Base-by-base conservation (phyloP, 2,888 invertebrate species). In the Perizoma affinitatum region DNA sequence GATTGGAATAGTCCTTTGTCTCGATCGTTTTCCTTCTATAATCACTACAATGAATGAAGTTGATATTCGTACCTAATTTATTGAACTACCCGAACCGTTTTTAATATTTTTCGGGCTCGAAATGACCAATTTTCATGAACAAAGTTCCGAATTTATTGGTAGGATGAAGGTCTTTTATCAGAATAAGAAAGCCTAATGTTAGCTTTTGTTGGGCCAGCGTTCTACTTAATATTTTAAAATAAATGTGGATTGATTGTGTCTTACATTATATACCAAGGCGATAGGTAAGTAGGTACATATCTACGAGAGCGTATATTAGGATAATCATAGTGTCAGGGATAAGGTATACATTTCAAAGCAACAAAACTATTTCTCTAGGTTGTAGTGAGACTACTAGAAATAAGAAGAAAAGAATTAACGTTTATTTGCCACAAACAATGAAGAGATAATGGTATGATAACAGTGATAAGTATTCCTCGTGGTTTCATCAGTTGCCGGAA, bases 1-100 rank as follows among this genome's bases (percentile, higher is more conserved):
- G 83, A 85, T 87, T 85, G 86, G 69, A 79, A 73, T 75, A 72
- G 80, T 83, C 82, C 79, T 76, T 80, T 78, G 75, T 74, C 38
- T 44, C 44, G 22, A 46, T 9, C 43, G 6, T 47, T 47, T 36
- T 40, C 47, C 8, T 33, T 46, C 22, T 9, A 22, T 42, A 7
- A 33, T 60, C 44, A 48, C 49, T 61, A 51, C 60, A 48, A 54
- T 71, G 73, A 73, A 74, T 74, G 72, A 82, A 82, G 72, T 78
- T 78, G 72, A 75, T 78, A 78, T 78, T 77, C 74, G 70, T 65
- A 66, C 69, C 72, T 78, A 79, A 83, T 82, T 82, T 83, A 82
- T 79, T 70, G 68, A 65, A 65, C 67, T 70, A 72, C 62, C 58
- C 61, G 50, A 44, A 54, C 70, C 65, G 73, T 65, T 70, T 70